These are phyloP conservation scores for Hippocampus guttulatus DNA, from an alignment of 2,113 vertebrate species.

Conservation along the genomic window DNA sequence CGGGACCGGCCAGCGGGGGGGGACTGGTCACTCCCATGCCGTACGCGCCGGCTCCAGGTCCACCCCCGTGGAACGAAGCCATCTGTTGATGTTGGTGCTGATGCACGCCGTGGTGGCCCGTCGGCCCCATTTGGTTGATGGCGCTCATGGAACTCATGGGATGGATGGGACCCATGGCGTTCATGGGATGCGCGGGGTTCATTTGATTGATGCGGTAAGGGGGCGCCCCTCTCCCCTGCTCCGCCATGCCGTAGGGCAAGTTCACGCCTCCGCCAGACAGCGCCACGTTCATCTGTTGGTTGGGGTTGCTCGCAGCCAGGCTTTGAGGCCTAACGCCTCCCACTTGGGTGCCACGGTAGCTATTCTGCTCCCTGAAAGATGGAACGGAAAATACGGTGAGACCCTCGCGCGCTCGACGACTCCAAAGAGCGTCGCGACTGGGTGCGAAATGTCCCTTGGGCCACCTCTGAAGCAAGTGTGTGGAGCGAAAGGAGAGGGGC, in stretches of 20 bases:
- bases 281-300: slow-evolving; percentile 77
- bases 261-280: slow-evolving; percentile 73
- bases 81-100: slow-evolving; percentile 70
- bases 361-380: slow-evolving; percentile 83
- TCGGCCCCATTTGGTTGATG: slow-evolving; percentile 41
- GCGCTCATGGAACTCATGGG: slow-evolving; percentile 41
- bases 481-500: slow-evolving; percentile 86
- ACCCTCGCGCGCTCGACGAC: neutral
- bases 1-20: slow-evolving; percentile 83
- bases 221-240: slow-evolving; percentile 65
- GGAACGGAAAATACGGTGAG: neutral
- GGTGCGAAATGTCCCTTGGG: neutral
- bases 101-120: slow-evolving; percentile 67
- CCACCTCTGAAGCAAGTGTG: slow-evolving; percentile 92
- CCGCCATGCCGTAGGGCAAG: slow-evolving; percentile 65
- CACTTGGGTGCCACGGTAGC: slow-evolving; percentile 81
- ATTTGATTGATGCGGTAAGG: slow-evolving; percentile 61
- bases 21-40: slow-evolving; percentile 87
- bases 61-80: slow-evolving; percentile 77
- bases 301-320: slow-evolving; percentile 72
- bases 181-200: slow-evolving; percentile 41
- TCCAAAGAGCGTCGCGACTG: too few relatives aligned
- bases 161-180: slow-evolving; percentile 38
- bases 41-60: slow-evolving; percentile 66
- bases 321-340: slow-evolving; percentile 76